These are phyloP conservation scores for Fopius arisanus DNA, from an alignment of 1,140 invertebrate species.

Conservation along the genomic window DNA sequence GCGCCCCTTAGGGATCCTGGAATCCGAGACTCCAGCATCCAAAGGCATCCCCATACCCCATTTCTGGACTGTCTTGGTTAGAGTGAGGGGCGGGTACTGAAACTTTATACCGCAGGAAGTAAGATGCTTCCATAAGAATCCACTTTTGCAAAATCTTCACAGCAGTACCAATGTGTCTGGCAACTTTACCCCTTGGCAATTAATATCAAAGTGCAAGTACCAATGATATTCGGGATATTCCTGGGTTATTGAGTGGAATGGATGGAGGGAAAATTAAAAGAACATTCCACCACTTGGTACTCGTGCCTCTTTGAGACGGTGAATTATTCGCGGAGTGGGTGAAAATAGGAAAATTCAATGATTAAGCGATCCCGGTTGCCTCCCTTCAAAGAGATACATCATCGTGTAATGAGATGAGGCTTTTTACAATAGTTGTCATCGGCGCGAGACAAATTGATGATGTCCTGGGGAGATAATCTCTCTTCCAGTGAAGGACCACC, in stretches of 20 bases:
- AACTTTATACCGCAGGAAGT: slow-evolving; percentile 27
- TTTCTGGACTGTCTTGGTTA: background rate
- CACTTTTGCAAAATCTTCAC: background rate
- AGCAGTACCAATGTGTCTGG: background rate
- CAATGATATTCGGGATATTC: slow-evolving; percentile 22
- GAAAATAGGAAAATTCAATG: no score
- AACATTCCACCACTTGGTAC: no score
- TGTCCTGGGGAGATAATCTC: no score
- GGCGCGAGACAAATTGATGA: no score
- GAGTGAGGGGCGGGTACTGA: slow-evolving; percentile 10
- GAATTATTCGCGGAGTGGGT: no score
- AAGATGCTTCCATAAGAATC: slow-evolving; percentile 13
- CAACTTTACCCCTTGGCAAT: slow-evolving; percentile 1
- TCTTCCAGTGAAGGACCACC: no score
- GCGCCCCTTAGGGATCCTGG: slow-evolving; percentile 16
- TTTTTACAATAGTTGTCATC: no score
- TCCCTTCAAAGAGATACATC: no score
- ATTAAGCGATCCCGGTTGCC: no score
- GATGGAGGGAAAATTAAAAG: background rate
- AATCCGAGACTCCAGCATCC: slow-evolving; percentile 17
- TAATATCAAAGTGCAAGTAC: background rate
- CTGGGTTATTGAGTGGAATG: slow-evolving; percentile 25
- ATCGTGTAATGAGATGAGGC: no score
- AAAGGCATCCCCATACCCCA: background rate
- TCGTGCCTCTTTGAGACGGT: no score